A percentile compares a stretch with the other conserved stretches of the same genome.
Evolutionary conservation across 1,140 invertebrate genomes (phyloP).

Genomic region (Cecropterus lyciades): DNA sequence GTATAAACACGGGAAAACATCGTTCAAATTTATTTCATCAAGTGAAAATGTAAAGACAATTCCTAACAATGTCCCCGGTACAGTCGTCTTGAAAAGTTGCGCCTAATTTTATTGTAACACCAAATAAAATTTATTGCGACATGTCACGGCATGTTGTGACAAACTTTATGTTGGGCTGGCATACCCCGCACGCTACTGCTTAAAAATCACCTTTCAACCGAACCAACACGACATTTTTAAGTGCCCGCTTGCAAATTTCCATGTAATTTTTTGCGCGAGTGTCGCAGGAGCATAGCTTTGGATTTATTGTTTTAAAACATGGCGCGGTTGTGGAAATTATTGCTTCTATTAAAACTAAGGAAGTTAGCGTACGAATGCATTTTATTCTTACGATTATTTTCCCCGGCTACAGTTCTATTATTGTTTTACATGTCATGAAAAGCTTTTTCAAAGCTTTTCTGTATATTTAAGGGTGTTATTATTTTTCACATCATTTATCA

Average conservation of each 20-base stretch:
- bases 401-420: background rate
- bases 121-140: conserved; percentile 34
- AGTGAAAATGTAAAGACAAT: conserved; percentile 35
- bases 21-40: conserved; percentile 34
- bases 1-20: conserved; percentile 31
- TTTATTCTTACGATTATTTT: conserved; percentile 26
- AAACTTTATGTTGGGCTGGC: conserved; percentile 28
- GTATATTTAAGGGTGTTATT: too few species aligned
- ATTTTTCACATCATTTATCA: too few species aligned
- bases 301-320: conserved; percentile 37
- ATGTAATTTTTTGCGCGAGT: conserved; percentile 28
- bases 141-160: conserved; percentile 33
- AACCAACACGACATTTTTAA: conserved; percentile 34
- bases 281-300: conserved; percentile 26
- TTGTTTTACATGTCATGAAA: background rate
- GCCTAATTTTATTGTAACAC: conserved; percentile 37
- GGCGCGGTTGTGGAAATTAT: conserved; percentile 31
- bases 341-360: conserved; percentile 30
- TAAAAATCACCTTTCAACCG: conserved; percentile 33
- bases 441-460: too few species aligned
- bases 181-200: conserved; percentile 30
- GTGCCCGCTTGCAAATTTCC: conserved; percentile 30
- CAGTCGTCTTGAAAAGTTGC: conserved; percentile 35
- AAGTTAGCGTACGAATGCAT: conserved; percentile 32
- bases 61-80: conserved; percentile 34